Evolutionary conservation across 2,113 vertebrate species (phyloP), one percentile per base, ranked within the genome.

Genomic region (Proterorhinus semilunaris): DNA sequence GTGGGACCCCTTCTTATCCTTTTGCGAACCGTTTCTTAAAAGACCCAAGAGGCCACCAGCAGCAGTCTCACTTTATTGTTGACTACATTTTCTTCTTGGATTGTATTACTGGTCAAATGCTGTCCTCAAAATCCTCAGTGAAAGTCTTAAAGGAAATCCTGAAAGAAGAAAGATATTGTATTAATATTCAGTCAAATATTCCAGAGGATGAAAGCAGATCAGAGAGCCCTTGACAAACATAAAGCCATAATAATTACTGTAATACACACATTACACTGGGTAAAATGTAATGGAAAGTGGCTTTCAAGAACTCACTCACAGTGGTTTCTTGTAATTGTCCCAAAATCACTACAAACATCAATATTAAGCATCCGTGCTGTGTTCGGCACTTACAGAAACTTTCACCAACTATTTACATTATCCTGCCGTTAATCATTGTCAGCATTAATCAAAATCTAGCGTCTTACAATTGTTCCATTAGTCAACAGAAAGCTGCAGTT

Each of bases 71-170:
- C 27, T 70, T 71, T 83, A 58, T 64, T 78, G 87, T 91, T 65
- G 74, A 68, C 79, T 66, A 74, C 53, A 54, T 76, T 46, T 78
- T 69, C 42, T 66, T 52, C 42, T 43, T 50, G 53, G 27, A 54
- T 63, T 55, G 65, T 10, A 75, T 55, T 2, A 57, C 21, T 53
- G 50, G 82, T 76, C 62, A 69, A 16, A n/a, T 47, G 48, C 65
- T 65, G 69, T 61, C 51, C 44, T 67, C 70, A 75, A 70, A 75
- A 54, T 62, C 65, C 27, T 64, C 55, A 42, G 49, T 57, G 48
- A 79, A 67, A 69, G 66, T 86, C 86, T 87, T 91, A 88, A 91
- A 69, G 75, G 81, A 67, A 89, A 90, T 54, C 83, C 93, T 93
- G 86, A 65, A 90, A 87, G 74, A 83, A 52, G 84, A 63, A 85